These are phyloP conservation scores for Meloe dianella DNA, from an alignment of 2,888 invertebrate genomes.

Conservation along the genomic window DNA sequence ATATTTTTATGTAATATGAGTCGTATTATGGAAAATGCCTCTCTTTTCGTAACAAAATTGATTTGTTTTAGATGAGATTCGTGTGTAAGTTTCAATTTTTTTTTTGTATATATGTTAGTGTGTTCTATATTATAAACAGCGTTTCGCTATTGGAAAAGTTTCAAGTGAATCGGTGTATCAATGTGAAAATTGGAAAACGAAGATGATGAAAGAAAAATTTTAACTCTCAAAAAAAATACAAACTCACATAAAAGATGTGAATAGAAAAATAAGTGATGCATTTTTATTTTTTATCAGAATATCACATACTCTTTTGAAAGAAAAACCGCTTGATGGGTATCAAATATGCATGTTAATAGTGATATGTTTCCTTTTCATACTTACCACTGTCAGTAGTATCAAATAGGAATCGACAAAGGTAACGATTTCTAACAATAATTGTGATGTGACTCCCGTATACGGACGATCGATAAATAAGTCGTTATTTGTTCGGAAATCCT, in stretches of 20 bases:
- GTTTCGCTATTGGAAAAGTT: slow-evolving; percentile 30
- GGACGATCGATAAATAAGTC: neutral
- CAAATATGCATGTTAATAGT: slow-evolving; percentile 44
- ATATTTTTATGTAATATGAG: slow-evolving; percentile 6
- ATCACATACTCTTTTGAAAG: slow-evolving; percentile 32
- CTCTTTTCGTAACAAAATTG: slow-evolving; percentile 8
- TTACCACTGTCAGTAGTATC: slow-evolving; percentile 18
- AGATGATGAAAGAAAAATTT: slow-evolving; percentile 38
- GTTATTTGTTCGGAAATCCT: neutral
- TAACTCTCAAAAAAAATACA: slow-evolving; percentile 32
- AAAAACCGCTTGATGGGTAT: slow-evolving; percentile 43
- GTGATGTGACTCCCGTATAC: slow-evolving; percentile 8
- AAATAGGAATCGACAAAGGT: slow-evolving; percentile 33
- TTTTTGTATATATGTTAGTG: neutral
- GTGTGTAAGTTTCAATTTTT: slow-evolving; percentile 25
- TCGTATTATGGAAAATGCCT: neutral
- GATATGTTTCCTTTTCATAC: slow-evolving; percentile 41
- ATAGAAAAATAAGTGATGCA: slow-evolving; percentile 30
- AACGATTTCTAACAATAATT: slow-evolving; percentile 18
- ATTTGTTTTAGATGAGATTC: slow-evolving; percentile 20
- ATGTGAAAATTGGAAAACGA: slow-evolving; percentile 40
- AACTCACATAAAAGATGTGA: neutral
- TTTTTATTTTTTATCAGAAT: neutral
- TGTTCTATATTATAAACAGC: neutral
- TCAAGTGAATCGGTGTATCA: slow-evolving; percentile 34